A percentile compares a stretch with the other conserved stretches of the same genome.
Conservation (phyloP, 2,113 vertebrate species). For the Tympanuchus pallidicinctus region DNA sequence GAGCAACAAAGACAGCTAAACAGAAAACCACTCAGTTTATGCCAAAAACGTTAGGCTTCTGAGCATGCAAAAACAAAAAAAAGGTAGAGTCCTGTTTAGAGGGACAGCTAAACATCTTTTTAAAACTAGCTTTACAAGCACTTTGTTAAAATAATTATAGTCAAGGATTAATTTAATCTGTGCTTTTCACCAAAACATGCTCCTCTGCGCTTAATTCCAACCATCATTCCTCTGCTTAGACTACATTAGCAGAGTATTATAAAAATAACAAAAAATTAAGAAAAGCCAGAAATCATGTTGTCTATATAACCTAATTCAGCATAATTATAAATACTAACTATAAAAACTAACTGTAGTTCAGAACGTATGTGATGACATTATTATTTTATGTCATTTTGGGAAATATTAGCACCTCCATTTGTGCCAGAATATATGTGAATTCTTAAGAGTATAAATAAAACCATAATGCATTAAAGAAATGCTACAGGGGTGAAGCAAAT, state of each 20-base stretch:
- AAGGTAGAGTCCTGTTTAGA: background rate
- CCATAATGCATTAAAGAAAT: background rate
- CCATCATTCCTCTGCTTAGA: background rate
- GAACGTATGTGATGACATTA: background rate
- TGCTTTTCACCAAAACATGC: background rate
- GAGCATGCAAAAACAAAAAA: background rate
- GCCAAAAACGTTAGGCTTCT: background rate
- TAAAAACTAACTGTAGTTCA: background rate
- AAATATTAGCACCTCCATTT: background rate
- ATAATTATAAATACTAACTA: background rate
- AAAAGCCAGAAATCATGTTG: background rate
- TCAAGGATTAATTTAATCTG: background rate
- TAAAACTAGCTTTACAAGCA: background rate
- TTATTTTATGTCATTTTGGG: conserved; percentile 9
- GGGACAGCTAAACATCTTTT: background rate
- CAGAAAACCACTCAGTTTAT: background rate
- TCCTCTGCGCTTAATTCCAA: background rate
- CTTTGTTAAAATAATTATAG: background rate
- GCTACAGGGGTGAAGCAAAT: background rate
- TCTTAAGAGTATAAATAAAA: conserved; percentile 15
- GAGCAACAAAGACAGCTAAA: background rate
- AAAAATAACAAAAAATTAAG: background rate
- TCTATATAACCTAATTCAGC: background rate
- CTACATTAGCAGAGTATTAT: background rate
- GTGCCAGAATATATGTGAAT: background rate